Percentiles rank a stretch among this genome's conserved stretches.
Conservation (phyloP, 2,113 vertebrate species). For the Phoenicopterus ruber region DNA sequence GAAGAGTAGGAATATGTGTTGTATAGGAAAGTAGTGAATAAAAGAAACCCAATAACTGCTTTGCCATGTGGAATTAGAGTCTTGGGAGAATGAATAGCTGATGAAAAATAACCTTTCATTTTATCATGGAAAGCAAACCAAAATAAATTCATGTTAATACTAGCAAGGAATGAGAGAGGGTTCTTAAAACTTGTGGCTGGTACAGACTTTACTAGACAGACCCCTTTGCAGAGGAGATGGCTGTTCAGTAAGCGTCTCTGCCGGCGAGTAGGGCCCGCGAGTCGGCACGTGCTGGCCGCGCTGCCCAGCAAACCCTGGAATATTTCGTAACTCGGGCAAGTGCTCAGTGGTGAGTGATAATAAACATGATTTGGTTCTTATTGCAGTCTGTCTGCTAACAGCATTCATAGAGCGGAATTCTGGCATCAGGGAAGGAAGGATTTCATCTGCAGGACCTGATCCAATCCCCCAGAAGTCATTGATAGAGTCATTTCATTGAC, state of each 20-base stretch:
- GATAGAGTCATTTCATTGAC: background rate
- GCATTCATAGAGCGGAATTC: background rate
- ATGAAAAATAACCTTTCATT: background rate
- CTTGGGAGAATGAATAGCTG: background rate
- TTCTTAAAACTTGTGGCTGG: background rate
- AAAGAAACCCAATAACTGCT: background rate
- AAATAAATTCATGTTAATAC: background rate
- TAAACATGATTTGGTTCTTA: background rate
- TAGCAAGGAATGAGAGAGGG: background rate
- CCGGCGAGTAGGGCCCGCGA: accelerated
- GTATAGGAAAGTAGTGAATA: background rate
- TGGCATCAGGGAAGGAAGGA: background rate
- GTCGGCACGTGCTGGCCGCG: background rate
- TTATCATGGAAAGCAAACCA: background rate
- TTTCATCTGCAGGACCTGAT: background rate
- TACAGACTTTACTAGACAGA: background rate
- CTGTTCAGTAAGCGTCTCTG: no score
- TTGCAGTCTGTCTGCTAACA: background rate
- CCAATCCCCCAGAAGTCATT: background rate
- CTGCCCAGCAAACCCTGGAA: background rate
- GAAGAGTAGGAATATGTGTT: background rate
- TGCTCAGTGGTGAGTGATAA: background rate
- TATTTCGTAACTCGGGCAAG: background rate
- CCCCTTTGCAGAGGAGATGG: background rate
- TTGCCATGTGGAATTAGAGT: background rate